Percentiles rank a stretch among this genome's conserved stretches.
Evolutionary conservation across 2,113 vertebrate species (phyloP).

Genomic region (Saguinus imperator): DNA sequence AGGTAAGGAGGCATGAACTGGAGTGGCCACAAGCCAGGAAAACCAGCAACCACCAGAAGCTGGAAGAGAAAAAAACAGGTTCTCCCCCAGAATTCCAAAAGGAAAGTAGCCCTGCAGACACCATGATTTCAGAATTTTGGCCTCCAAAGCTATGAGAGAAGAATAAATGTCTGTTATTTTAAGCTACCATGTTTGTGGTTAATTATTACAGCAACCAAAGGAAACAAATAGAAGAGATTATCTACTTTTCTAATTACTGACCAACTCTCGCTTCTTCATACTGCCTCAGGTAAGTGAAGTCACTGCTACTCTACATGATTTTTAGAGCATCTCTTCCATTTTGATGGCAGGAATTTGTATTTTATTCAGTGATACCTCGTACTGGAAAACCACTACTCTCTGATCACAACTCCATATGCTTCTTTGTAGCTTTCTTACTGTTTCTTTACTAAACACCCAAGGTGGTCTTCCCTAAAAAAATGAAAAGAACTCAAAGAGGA

Average conservation of each 20-base stretch:
- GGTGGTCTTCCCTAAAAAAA: neutral
- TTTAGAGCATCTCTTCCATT: neutral
- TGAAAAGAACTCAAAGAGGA: neutral
- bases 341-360: neutral
- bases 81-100: neutral
- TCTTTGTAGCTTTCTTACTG: neutral
- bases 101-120: neutral
- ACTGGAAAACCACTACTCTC: neutral
- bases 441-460: neutral
- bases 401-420: neutral
- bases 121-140: neutral
- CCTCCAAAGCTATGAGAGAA: neutral
- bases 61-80: neutral
- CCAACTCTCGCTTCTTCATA: neutral
- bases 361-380: neutral
- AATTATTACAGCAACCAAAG: neutral
- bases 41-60: neutral
- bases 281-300: neutral
- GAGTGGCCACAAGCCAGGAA: neutral
- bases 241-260: conserved; percentile 1
- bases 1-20: neutral
- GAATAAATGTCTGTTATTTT: conserved; percentile 2
- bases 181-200: neutral
- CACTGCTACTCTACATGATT: neutral
- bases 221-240: neutral